phyloP scores from a whole-genome alignment of 2,113 vertebrate species.

The Euleptes europaea region DNA sequence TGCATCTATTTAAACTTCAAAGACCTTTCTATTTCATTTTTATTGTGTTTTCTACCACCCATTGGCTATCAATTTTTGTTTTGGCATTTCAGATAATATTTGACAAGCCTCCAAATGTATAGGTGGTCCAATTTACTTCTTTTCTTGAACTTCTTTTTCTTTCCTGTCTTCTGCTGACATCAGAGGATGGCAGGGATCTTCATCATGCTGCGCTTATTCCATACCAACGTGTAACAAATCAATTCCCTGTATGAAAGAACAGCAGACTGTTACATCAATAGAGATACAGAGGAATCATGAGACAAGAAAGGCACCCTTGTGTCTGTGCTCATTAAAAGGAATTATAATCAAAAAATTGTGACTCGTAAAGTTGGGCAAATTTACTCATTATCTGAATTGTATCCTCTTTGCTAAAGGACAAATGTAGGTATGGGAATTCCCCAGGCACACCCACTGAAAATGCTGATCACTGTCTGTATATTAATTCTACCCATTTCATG shows the following conservation, averaged over 20 bases:
- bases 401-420: constrained; percentile 23
- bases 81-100: not conserved
- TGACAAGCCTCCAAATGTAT: not conserved
- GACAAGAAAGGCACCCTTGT: not conserved
- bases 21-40: not conserved
- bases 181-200: no score
- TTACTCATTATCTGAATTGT: not conserved
- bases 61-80: no score
- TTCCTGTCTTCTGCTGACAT: constrained; percentile 15
- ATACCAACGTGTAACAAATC: not conserved
- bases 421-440: not conserved
- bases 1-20: not conserved
- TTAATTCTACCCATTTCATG: not conserved
- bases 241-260: not conserved
- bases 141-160: not conserved
- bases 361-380: not conserved
- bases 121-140: not conserved
- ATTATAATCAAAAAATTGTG: not conserved
- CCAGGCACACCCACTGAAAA: rapidly evolving
- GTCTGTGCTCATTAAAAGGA: constrained; percentile 21
- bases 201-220: no score
- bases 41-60: not conserved
- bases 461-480: constrained; percentile 9
- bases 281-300: not conserved
- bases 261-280: not conserved